Base-by-base conservation (phyloP, 2,888 invertebrate genomes). In the Orthonevra nobilis region DNA sequence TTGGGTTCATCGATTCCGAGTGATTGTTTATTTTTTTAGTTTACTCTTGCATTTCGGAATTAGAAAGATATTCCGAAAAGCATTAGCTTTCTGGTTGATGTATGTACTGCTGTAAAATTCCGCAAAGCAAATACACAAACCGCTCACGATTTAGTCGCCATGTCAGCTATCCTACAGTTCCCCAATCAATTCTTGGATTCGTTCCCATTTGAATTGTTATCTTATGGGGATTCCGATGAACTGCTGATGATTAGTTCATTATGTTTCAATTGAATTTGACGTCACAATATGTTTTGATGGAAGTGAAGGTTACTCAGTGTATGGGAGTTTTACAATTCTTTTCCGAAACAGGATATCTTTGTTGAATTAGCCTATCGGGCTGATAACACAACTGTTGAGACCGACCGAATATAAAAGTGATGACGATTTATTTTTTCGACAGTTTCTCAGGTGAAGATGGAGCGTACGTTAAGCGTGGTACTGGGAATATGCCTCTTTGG, bases 361-460 rank as follows among this genome's bases (percentile, higher is more conserved):
- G n/a, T n/a, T n/a, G n/a, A n/a, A n/a, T n/a, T n/a, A n/a, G n/a
- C n/a, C n/a, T n/a, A n/a, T n/a, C n/a, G n/a, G n/a, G n/a, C n/a
- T n/a, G 0, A 4, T 32, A 32, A 7, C 9, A 3, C 10, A 5
- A n/a, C n/a, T n/a, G n/a, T n/a, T n/a, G n/a, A n/a, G n/a, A 19
- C 40, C 6, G 2, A 32, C 23, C 32, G 6, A n/a, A 36, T 75
- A 75, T 75, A 75, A 58, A 68, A 50, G 42, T 40, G 26, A n/a
- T 23, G 7, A 4, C 2, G 2, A 54, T 50, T 14, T 48, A 15
- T 40, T 56, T 30, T 50, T 28, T 19, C 6, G 12, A n/a, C 56
- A 58, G 48, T 68, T n/a, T 7, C 23, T 34, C 46, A 38, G 23
- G 19, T 19, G 15, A 58, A 34, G 19, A 63, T 56, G 69, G 50